Conservation (phyloP, 2,888 invertebrate species). For the Drosophila affinis region DNA sequence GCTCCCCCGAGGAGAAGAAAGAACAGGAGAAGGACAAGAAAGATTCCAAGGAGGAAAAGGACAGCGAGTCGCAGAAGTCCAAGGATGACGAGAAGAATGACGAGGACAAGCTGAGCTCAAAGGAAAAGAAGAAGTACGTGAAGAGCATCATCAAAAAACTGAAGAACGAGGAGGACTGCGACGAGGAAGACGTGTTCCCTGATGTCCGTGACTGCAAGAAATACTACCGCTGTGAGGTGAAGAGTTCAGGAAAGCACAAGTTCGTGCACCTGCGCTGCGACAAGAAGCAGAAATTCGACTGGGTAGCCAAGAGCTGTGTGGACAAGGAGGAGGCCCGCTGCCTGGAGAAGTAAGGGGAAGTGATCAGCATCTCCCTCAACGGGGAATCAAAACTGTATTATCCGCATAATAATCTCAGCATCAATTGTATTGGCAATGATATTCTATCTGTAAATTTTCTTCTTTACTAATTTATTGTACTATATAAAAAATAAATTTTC, state of each 20-base stretch:
- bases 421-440: slow-evolving; percentile 65
- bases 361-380: slow-evolving; percentile 12
- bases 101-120: slow-evolving; percentile 50
- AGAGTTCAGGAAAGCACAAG: slow-evolving; percentile 67
- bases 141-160: slow-evolving; percentile 71
- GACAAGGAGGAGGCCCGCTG: slow-evolving; percentile 62
- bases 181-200: slow-evolving; percentile 70
- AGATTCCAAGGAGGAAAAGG: slow-evolving; percentile 41
- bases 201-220: slow-evolving; percentile 75
- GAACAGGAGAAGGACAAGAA: slow-evolving; percentile 32
- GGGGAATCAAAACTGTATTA: slow-evolving; percentile 30
- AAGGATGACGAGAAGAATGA: slow-evolving; percentile 43
- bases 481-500: slow-evolving; percentile 32
- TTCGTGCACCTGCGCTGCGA: slow-evolving; percentile 72
- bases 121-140: slow-evolving; percentile 62
- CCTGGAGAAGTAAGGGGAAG: slow-evolving; percentile 50
- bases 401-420: slow-evolving; percentile 47
- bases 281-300: slow-evolving; percentile 72
- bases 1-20: slow-evolving; percentile 44
- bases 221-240: slow-evolving; percentile 74
- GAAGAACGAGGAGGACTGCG: slow-evolving; percentile 64
- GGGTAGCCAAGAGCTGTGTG: slow-evolving; percentile 55
- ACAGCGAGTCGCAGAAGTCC: slow-evolving; percentile 42
- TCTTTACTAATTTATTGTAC: slow-evolving; percentile 32
- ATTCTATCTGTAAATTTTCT: slow-evolving; percentile 24